Conservation (phyloP, 2,888 invertebrate genomes). For the Drosophila ustulata region DNA sequence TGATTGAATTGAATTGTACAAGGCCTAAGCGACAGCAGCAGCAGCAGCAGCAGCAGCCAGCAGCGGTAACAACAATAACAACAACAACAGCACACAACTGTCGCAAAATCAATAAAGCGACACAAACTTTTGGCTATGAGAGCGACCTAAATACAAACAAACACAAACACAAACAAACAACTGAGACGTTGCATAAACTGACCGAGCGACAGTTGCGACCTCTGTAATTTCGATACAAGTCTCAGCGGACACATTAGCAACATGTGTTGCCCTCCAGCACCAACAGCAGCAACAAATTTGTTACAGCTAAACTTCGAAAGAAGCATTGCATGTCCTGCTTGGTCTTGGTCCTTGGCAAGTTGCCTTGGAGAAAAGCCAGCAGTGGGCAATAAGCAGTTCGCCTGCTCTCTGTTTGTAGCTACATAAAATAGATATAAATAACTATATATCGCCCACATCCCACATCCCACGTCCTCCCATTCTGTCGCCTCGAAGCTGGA, state of each 20-base stretch:
- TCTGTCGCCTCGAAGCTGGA: neutral
- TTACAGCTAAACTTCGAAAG: slow-evolving; percentile 56
- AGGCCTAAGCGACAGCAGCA: slow-evolving; percentile 67
- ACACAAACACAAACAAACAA: slow-evolving; percentile 27
- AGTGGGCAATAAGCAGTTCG: slow-evolving; percentile 18
- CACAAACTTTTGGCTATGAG: slow-evolving; percentile 45
- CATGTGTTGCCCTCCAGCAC: slow-evolving; percentile 75
- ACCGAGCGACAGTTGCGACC: slow-evolving; percentile 66
- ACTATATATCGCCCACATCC: slow-evolving; percentile 20
- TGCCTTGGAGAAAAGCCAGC: slow-evolving; percentile 8
- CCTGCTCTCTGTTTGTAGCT: slow-evolving; percentile 23
- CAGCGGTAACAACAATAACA: slow-evolving; percentile 13
- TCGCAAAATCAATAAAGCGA: slow-evolving; percentile 74
- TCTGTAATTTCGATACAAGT: slow-evolving; percentile 77
- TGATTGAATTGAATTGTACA: slow-evolving; percentile 76
- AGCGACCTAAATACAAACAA: slow-evolving; percentile 34
- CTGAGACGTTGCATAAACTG: slow-evolving; percentile 54
- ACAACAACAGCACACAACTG: slow-evolving; percentile 52
- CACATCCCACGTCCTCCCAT: neutral
- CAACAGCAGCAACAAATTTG: slow-evolving; percentile 62
- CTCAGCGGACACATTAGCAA: slow-evolving; percentile 79
- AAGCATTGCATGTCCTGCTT: slow-evolving; percentile 40
- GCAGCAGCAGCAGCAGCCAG: slow-evolving; percentile 47
- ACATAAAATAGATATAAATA: slow-evolving; percentile 63
- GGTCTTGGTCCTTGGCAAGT: slow-evolving; percentile 3